phyloP scores from a whole-genome alignment of 2,888 invertebrate species.

The Diarsia rubi region DNA sequence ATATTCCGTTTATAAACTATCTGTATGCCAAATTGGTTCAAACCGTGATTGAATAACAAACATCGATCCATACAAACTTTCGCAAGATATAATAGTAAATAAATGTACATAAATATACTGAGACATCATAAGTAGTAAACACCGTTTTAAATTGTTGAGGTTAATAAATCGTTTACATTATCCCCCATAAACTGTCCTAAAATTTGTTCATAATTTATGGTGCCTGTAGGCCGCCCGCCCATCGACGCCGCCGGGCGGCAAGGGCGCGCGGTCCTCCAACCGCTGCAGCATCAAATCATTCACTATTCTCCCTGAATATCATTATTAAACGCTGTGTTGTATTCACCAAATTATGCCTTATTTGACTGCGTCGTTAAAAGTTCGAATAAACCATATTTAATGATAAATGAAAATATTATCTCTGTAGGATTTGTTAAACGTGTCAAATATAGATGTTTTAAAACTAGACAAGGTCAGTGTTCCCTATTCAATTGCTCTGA shows the following conservation, averaged over 20 bases:
- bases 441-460: not conserved
- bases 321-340: constrained; percentile 44
- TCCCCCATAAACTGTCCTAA: constrained; percentile 24
- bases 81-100: not conserved
- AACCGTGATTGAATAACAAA: not conserved
- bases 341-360: constrained; percentile 23
- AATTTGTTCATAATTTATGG: constrained; percentile 10
- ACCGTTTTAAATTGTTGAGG: not conserved
- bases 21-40: not conserved
- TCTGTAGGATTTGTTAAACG: not conserved
- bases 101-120: no score
- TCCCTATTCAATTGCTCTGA: no score
- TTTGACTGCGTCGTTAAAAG: constrained; percentile 15
- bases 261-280: constrained; percentile 59
- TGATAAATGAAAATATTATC: not conserved
- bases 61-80: not conserved
- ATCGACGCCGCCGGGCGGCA: constrained; percentile 39
- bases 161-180: not conserved
- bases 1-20: not conserved
- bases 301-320: constrained; percentile 51
- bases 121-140: not conserved
- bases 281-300: constrained; percentile 58
- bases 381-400: constrained; percentile 6
- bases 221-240: constrained; percentile 49
- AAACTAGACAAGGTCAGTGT: not conserved